Evolutionary conservation across 2,888 invertebrate species (phyloP).

Genomic region (Drosophila pegasa): DNA sequence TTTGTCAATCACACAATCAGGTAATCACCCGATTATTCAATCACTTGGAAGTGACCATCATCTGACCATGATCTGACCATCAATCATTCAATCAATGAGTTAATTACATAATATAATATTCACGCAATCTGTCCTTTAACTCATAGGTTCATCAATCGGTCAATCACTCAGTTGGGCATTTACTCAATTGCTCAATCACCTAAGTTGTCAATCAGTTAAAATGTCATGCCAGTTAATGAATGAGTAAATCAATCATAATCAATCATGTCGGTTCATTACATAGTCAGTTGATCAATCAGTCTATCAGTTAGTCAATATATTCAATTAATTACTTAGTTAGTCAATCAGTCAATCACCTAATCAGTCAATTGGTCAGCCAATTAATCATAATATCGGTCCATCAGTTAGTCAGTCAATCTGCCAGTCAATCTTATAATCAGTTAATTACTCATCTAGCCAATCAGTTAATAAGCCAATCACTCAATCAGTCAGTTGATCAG

Average conservation of each 20-base stretch:
- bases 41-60: no score
- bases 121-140: no score
- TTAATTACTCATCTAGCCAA: no score
- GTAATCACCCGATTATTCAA: neutral
- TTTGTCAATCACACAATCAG: neutral
- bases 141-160: neutral
- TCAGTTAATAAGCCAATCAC: neutral
- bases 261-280: neutral
- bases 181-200: neutral
- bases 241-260: neutral
- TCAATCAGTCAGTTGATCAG: neutral
- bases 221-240: no score
- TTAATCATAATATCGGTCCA: neutral
- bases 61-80: no score
- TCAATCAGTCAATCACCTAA: neutral
- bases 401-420: neutral
- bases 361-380: neutral
- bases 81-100: neutral
- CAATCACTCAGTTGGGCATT: neutral
- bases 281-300: neutral
- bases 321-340: neutral
- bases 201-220: neutral
- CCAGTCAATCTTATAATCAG: neutral
- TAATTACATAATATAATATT: no score
- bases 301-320: neutral